Evolutionary conservation across 2,888 invertebrate genomes (phyloP).

Genomic region (Leptura quadrifasciata): DNA sequence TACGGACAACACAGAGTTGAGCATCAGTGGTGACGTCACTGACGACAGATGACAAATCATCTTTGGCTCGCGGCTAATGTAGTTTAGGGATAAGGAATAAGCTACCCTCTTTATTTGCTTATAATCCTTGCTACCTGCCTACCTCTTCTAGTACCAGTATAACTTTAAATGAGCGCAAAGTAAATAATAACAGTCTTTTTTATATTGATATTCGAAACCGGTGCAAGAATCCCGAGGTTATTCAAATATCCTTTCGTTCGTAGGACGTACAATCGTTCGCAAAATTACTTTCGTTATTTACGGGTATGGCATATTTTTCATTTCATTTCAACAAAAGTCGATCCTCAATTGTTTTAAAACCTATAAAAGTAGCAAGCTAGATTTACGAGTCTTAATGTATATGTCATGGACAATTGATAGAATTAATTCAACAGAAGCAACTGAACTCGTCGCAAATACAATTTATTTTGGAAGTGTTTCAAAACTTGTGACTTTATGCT

Average conservation of each 20-base stretch:
- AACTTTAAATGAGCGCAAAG: too few relatives aligned
- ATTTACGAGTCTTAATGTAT: not conserved
- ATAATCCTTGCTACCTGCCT: too few relatives aligned
- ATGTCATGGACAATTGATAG: not conserved
- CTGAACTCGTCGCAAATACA: not conserved
- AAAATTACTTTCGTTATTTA: not conserved
- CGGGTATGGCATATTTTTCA: not conserved
- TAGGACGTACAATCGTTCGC: not conserved
- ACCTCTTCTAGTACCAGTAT: too few relatives aligned
- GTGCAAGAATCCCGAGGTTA: not conserved
- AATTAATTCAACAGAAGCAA: not conserved
- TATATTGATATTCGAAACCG: not conserved
- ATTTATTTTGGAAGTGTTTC: not conserved
- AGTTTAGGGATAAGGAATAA: too few relatives aligned
- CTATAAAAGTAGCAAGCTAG: not conserved
- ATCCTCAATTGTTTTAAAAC: not conserved
- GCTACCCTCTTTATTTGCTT: too few relatives aligned
- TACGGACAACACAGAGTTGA: too few relatives aligned
- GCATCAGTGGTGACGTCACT: too few relatives aligned
- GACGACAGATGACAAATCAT: too few relatives aligned
- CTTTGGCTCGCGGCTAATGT: too few relatives aligned
- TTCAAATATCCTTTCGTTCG: not conserved
- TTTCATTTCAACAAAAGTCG: not conserved
- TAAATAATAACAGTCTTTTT: too few relatives aligned
- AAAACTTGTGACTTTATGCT: not conserved